Evolutionary conservation across 1,140 invertebrate species (phyloP).

Genomic region (Pseudomyrmex gracilis): DNA sequence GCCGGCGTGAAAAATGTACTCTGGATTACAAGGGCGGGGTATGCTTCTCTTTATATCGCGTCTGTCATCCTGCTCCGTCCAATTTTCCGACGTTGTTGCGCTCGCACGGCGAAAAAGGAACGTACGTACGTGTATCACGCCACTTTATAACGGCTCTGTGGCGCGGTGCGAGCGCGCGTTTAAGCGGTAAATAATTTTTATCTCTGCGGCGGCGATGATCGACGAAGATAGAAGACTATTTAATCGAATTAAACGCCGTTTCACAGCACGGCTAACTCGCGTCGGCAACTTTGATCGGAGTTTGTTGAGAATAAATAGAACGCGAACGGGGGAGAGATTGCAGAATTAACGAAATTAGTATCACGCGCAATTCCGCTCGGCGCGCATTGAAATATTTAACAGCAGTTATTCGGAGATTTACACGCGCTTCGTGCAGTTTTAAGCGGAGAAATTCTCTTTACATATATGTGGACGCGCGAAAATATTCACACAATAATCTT

Average conservation of each 20-base stretch:
- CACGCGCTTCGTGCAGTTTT: neutral
- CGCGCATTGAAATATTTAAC: slow-evolving; percentile 22
- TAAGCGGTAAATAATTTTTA: slow-evolving; percentile 45
- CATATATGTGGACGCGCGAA: neutral
- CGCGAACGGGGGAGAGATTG: neutral
- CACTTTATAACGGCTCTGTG: slow-evolving; percentile 2
- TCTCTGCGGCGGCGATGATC: neutral
- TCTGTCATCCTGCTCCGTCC: slow-evolving; percentile 35
- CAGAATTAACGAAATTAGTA: slow-evolving; percentile 15
- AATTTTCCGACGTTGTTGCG: slow-evolving; percentile 15
- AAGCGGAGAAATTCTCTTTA: slow-evolving; percentile 11
- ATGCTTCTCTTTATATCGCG: slow-evolving; percentile 36
- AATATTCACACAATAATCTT: neutral
- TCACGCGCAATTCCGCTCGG: slow-evolving; percentile 5
- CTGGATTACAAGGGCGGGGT: slow-evolving; percentile 65
- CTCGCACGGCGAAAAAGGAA: slow-evolving; percentile 35
- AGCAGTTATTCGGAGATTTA: neutral
- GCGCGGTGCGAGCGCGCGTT: slow-evolving; percentile 5
- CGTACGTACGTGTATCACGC: slow-evolving; percentile 19
- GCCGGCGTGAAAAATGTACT: slow-evolving; percentile 71
- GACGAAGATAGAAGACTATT: slow-evolving; percentile 27
- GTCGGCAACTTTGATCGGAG: slow-evolving; percentile 21
- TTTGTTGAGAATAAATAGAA: slow-evolving; percentile 35
- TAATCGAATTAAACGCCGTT: slow-evolving; percentile 38
- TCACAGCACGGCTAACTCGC: slow-evolving; percentile 21